Evolutionary conservation across 2,888 invertebrate genomes (phyloP).

Genomic region (Drosophila nigritarsus): DNA sequence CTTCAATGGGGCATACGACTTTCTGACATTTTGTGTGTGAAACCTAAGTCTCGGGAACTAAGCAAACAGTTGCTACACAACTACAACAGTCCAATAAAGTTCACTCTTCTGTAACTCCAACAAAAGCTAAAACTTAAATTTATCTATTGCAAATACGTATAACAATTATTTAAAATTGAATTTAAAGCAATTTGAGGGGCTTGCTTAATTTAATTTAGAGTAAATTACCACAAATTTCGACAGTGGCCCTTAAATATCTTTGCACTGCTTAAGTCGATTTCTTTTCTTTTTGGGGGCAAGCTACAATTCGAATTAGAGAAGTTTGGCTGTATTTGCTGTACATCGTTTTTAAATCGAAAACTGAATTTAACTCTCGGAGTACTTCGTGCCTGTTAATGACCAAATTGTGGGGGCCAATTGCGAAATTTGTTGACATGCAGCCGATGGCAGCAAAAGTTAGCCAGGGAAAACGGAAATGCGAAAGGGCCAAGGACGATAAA

Average conservation of each 20-base stretch:
- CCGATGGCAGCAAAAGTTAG: slow-evolving; percentile 19
- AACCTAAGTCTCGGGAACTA: not conserved
- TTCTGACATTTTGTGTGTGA: not conserved
- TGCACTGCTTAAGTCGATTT: not conserved
- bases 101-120: not conserved
- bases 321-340: not conserved
- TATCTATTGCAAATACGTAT: not conserved
- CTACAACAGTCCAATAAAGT: not conserved
- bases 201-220: not conserved
- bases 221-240: not conserved
- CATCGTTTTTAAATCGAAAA: slow-evolving; percentile 8
- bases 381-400: slow-evolving; percentile 23
- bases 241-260: not conserved
- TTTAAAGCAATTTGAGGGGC: not conserved
- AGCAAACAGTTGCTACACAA: not conserved
- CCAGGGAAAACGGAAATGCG: not conserved
- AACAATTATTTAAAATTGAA: not conserved
- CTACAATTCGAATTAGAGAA: not conserved
- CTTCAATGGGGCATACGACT: not conserved
- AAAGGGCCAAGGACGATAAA: slow-evolving; percentile 24
- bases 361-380: not conserved
- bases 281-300: not conserved
- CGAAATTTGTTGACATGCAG: slow-evolving; percentile 43
- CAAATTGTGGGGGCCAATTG: slow-evolving; percentile 24
- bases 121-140: not conserved